These are phyloP conservation scores for Diplodus puntazzo DNA, from an alignment of 2,797 vertebrate species.

Conservation along the genomic window DNA sequence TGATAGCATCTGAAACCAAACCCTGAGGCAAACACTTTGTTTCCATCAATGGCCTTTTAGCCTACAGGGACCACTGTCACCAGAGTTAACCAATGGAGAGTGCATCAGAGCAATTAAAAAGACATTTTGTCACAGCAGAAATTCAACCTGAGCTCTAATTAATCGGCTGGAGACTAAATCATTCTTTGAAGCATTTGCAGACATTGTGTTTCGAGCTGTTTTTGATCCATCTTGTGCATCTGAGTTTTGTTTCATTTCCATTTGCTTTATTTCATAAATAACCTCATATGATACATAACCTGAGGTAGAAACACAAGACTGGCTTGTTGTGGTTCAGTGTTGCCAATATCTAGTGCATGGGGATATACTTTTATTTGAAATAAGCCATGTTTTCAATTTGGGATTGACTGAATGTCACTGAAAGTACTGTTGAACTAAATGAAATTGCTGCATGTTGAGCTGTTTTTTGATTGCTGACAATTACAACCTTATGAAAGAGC, in stretches of 20 bases:
- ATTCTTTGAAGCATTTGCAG: slow-evolving; percentile 29
- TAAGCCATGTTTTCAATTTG: slow-evolving; percentile 15
- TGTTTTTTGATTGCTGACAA: slow-evolving; percentile 14
- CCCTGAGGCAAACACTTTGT: slow-evolving; percentile 60
- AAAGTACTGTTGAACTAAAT: slow-evolving; percentile 18
- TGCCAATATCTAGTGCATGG: slow-evolving; percentile 28
- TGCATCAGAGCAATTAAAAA: slow-evolving; percentile 41
- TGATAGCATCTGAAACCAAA: slow-evolving; percentile 60
- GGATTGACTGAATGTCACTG: slow-evolving; percentile 6
- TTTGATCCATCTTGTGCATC: slow-evolving; percentile 35
- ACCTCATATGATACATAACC: slow-evolving; percentile 69
- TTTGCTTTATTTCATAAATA: slow-evolving; percentile 42
- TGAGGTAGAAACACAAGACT: slow-evolving; percentile 75
- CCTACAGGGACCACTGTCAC: slow-evolving; percentile 45
- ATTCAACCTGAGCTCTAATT: slow-evolving; percentile 52
- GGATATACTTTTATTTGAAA: slow-evolving; percentile 18
- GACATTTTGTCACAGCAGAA: slow-evolving; percentile 46
- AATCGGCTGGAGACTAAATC: slow-evolving; percentile 24
- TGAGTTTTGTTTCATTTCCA: slow-evolving; percentile 37
- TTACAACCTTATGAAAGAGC: slow-evolving; percentile 32
- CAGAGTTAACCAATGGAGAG: slow-evolving; percentile 33
- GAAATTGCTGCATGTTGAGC: slow-evolving; percentile 37
- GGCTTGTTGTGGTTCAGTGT: slow-evolving; percentile 50
- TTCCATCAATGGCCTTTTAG: slow-evolving; percentile 54
- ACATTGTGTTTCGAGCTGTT: slow-evolving; percentile 35